Evolutionary conservation across 2,113 vertebrate genomes (phyloP).

Genomic region (Junco hyemalis): DNA sequence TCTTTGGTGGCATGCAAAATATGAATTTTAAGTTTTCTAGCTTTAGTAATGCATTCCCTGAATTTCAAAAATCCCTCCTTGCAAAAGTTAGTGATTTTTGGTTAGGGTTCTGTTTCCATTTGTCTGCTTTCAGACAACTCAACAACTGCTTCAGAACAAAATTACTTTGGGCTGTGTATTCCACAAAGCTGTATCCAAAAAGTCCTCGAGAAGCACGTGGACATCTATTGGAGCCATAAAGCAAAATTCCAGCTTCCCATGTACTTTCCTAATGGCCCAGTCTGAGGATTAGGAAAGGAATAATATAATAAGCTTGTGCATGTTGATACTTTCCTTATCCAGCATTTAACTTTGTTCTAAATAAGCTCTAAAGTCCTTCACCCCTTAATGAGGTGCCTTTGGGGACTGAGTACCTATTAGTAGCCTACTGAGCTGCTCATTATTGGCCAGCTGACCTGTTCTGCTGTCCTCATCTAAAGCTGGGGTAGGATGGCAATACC

Average conservation of each 20-base stretch:
- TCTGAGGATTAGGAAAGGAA: neutral
- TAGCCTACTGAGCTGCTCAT: neutral
- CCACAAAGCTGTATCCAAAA: neutral
- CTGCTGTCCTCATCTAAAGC: neutral
- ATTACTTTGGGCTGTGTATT: conserved; percentile 16
- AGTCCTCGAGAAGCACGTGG: neutral
- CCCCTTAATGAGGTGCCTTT: neutral
- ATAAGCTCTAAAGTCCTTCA: neutral
- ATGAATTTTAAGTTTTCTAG: neutral
- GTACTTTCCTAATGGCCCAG: neutral
- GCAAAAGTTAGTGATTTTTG: conserved; percentile 10
- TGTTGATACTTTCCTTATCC: neutral
- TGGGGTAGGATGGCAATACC: neutral
- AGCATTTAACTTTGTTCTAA: neutral
- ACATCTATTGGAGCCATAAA: neutral
- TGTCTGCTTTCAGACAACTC: conserved; percentile 19
- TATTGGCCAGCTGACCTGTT: neutral
- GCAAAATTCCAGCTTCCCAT: neutral
- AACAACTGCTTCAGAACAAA: neutral
- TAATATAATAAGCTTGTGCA: neutral
- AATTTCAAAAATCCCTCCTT: neutral
- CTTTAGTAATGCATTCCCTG: neutral
- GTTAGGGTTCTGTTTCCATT: conserved; percentile 21
- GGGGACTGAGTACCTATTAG: neutral
- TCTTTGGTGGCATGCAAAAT: neutral